phyloP scores from a whole-genome alignment of 1,140 invertebrate genomes.

The Doryteuthis pealeii region DNA sequence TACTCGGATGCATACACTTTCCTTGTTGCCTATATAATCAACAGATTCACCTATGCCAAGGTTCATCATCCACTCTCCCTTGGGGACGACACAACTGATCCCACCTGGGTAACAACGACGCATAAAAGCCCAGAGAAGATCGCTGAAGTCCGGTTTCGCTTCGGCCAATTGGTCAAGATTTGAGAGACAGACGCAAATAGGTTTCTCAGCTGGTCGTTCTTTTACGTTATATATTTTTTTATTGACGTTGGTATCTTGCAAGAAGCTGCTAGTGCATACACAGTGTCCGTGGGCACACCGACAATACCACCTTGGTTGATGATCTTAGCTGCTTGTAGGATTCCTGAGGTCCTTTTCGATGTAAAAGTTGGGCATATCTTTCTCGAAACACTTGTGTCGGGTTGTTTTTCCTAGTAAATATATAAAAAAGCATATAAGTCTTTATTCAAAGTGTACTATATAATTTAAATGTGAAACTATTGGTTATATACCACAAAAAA shows the following conservation, averaged over 20 bases:
- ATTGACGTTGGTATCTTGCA: constrained; percentile 42
- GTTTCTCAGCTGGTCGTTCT: constrained; percentile 45
- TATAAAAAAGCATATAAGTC: too few relatives aligned
- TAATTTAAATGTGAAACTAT: too few relatives aligned
- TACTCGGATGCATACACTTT: constrained; percentile 43
- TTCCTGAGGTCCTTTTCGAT: constrained; percentile 35
- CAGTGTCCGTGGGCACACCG: constrained; percentile 46
- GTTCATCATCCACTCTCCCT: constrained; percentile 39
- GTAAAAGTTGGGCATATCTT: constrained; percentile 34
- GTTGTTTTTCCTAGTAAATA: constrained; percentile 2
- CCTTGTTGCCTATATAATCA: constrained; percentile 36
- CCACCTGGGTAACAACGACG: constrained; percentile 41
- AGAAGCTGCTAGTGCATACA: constrained; percentile 43
- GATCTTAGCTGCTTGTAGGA: constrained; percentile 31
- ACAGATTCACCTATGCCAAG: constrained; percentile 38
- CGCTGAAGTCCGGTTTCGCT: constrained; percentile 36
- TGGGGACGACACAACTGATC: constrained; percentile 45
- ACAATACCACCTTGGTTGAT: constrained; percentile 37
- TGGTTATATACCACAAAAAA: too few relatives aligned
- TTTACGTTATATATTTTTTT: constrained; percentile 41
- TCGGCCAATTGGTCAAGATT: constrained; percentile 38
- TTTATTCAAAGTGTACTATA: too few relatives aligned
- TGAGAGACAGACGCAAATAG: constrained; percentile 44
- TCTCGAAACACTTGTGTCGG: not conserved
- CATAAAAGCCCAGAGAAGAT: constrained; percentile 43